Base-by-base conservation (phyloP, 2,888 invertebrate species). In the Macaria liturata region DNA sequence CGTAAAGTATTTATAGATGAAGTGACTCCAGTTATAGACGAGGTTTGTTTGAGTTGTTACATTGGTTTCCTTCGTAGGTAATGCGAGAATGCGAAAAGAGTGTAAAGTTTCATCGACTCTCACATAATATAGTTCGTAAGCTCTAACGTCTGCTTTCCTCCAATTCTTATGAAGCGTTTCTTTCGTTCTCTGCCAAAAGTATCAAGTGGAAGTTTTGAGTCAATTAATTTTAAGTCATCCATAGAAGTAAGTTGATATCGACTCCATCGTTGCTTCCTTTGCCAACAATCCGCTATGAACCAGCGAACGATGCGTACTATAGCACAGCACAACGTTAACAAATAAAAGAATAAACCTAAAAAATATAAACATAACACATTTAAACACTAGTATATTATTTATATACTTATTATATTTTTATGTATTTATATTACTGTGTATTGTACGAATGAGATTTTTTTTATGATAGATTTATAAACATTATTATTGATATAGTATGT, bases 151-250 rank as follows among this genome's bases (percentile, higher is more conserved):
- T 20, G 73, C 76, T 78, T 76, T 71, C 70, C 72, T 73, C 59
- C 54, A 51, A 64, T 48, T 61, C 58, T 53, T 53, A 53, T 51
- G 53, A 55, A 44, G 57, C 54, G 53, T 68, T 63, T 64, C 59
- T 55, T 61, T 64, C 49, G 59, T 64, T 64, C 63, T 81, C 78
- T 80, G 82, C 86, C 85, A 84, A 86, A 42, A 79, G 74, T 74
- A 71, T 76, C 74, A 70, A 75, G 76, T 75, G 72, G 80, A 77
- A 71, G 72, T 80, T 85, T 83, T 76, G 76, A 84, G 90, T 91
- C 90, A 91, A 91, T 91, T 91, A 91, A 83, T 86, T 91, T 90
- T 87, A 90, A 89, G 91, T 90, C 90, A 91, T 88, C 83, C 80
- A 84, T 89, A 90, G 84, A 61, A 66, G 71, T 88, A 90, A 86